These are phyloP conservation scores for Boloria selene DNA, from an alignment of 2,888 invertebrate genomes.

Conservation along the genomic window DNA sequence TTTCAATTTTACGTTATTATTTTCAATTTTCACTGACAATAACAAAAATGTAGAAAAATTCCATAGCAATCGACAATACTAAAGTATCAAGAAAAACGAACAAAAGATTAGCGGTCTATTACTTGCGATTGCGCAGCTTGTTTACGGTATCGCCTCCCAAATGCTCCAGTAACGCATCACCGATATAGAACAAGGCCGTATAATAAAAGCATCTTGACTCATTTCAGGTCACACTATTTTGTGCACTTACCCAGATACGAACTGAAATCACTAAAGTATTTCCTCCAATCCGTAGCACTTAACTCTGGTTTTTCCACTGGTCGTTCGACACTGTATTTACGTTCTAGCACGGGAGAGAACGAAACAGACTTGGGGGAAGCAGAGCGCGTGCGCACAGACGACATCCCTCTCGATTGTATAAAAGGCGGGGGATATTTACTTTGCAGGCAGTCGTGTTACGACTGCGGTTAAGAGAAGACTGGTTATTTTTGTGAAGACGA, in stretches of 20 bases:
- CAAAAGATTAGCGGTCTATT: slow-evolving; percentile 44
- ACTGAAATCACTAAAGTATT: slow-evolving; percentile 78
- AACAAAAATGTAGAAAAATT: not conserved
- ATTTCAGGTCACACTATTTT: slow-evolving; percentile 51
- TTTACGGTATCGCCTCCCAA: slow-evolving; percentile 67
- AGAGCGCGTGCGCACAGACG: slow-evolving; percentile 84
- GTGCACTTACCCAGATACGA: slow-evolving; percentile 77
- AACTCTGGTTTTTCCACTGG: slow-evolving; percentile 66
- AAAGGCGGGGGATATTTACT: slow-evolving; percentile 60
- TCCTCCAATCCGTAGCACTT: slow-evolving; percentile 71
- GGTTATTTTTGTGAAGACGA: slow-evolving; percentile 72
- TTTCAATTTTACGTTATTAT: too few relatives aligned
- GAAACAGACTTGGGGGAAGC: slow-evolving; percentile 85
- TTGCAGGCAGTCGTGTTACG: slow-evolving; percentile 72
- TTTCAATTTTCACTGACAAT: too few relatives aligned
- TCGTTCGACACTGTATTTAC: slow-evolving; percentile 78
- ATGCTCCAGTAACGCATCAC: slow-evolving; percentile 73
- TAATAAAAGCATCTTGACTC: slow-evolving; percentile 71
- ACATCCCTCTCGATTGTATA: slow-evolving; percentile 78
- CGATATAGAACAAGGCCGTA: slow-evolving; percentile 77
- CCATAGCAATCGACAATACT: not conserved
- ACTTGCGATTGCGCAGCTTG: slow-evolving; percentile 68
- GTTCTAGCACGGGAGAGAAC: slow-evolving; percentile 84
- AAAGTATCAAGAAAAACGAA: slow-evolving; percentile 15
- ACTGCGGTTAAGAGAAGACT: slow-evolving; percentile 74